phyloP scores from a whole-genome alignment of 2,113 vertebrate species.

The Pteruthius melanotis region DNA sequence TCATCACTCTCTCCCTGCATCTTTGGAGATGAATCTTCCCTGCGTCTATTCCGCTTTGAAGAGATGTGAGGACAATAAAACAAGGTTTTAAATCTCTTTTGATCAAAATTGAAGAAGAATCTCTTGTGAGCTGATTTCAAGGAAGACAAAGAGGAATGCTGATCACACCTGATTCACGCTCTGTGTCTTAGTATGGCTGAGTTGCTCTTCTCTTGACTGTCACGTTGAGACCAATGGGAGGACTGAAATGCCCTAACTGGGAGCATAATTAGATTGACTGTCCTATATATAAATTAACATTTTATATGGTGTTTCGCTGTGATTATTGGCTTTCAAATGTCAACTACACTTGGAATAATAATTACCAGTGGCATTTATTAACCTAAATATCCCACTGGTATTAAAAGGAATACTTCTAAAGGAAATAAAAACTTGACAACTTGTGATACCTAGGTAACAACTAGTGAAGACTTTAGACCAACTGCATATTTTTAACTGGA shows the following conservation, averaged over 20 bases:
- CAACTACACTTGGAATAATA: neutral
- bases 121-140: neutral
- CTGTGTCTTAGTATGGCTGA: neutral
- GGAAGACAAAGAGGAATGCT: neutral
- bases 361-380: neutral
- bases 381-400: neutral
- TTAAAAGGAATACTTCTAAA: neutral
- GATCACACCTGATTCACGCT: neutral
- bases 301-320: neutral
- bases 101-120: neutral
- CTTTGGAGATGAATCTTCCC: neutral
- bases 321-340: neutral
- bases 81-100: neutral
- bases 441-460: neutral
- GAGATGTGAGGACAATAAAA: neutral
- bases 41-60: neutral
- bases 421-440: neutral
- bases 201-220: neutral
- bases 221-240: neutral
- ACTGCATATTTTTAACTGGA: neutral
- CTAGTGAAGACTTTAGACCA: neutral
- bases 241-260: neutral
- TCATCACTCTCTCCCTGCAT: neutral
- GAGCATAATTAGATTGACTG: neutral
- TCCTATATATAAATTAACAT: neutral